These are phyloP conservation scores for Ypsolopha sequella DNA, from an alignment of 2,888 invertebrate genomes.

Conservation along the genomic window DNA sequence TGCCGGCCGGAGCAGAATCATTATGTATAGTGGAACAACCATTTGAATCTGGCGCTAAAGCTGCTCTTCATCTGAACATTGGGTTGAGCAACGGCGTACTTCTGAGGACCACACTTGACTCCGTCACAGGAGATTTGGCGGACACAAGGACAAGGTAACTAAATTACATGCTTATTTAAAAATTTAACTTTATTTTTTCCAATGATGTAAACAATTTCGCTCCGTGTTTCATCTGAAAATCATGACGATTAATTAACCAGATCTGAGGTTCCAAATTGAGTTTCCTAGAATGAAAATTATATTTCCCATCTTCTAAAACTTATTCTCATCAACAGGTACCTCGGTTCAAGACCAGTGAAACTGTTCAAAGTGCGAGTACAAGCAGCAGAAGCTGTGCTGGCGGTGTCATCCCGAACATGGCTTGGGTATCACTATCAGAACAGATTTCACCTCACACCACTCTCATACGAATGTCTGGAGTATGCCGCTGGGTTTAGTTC, in stretches of 20 bases:
- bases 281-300: no score
- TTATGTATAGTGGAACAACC: conserved; percentile 93
- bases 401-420: conserved; percentile 98
- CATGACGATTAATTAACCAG: conserved; percentile 66
- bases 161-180: background rate
- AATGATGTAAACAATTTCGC: conserved; percentile 57
- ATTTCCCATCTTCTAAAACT: background rate
- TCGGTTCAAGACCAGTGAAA: conserved; percentile 96
- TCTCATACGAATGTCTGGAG: conserved; percentile 96
- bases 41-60: conserved; percentile 76
- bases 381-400: conserved; percentile 95
- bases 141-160: conserved; percentile 91
- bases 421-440: conserved; percentile 98
- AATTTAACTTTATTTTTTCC: conserved; percentile 11
- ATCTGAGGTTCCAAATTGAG: conserved; percentile 36
- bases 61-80: conserved; percentile 92
- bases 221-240: conserved; percentile 75
- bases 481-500: conserved; percentile 97
- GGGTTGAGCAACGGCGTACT: conserved; percentile 97
- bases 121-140: conserved; percentile 95
- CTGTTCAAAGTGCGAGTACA: conserved; percentile 96
- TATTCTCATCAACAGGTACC: conserved; percentile 69
- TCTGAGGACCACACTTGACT: conserved; percentile 93
- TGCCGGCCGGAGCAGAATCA: conserved; percentile 97
- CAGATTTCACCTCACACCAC: conserved; percentile 93